Evolutionary conservation across 2,113 vertebrate species (phyloP).

Genomic region (Chamaetylas fuelleborni): DNA sequence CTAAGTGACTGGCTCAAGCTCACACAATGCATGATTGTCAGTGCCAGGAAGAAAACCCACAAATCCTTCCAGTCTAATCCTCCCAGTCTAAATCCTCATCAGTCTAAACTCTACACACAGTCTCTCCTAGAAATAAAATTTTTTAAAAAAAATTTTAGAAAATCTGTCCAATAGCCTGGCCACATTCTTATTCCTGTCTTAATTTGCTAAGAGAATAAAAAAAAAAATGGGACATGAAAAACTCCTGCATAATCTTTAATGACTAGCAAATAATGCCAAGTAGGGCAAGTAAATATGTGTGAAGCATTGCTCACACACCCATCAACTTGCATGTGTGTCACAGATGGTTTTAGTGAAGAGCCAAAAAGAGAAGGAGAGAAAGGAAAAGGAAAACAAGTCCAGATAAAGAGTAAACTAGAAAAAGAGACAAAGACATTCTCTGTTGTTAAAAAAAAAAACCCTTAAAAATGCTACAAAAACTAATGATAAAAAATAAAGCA

Average conservation of each 20-base stretch:
- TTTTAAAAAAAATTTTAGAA: not conserved
- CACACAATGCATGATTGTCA: conserved; percentile 45
- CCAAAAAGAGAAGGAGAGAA: not conserved
- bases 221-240: not conserved
- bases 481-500: not conserved
- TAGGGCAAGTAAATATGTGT: conserved; percentile 34
- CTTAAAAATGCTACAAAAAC: not conserved
- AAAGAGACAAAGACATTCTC: not conserved
- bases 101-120: not conserved
- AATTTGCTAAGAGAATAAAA: not conserved
- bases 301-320: not conserved
- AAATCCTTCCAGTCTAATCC: conserved; percentile 47
- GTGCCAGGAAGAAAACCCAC: conserved; percentile 39
- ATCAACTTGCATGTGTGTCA: not conserved
- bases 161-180: not conserved
- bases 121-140: not conserved
- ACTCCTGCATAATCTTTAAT: conserved; percentile 8
- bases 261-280: conserved; percentile 49
- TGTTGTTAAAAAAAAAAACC: not conserved
- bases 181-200: not conserved
- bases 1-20: conserved; percentile 44
- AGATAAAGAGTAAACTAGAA: conserved; percentile 3
- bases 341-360: conserved; percentile 15
- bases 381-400: conserved; percentile 21
- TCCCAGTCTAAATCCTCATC: conserved; percentile 18